phyloP scores from a whole-genome alignment of 1,140 invertebrate species.

The Drosophila burlai region DNA sequence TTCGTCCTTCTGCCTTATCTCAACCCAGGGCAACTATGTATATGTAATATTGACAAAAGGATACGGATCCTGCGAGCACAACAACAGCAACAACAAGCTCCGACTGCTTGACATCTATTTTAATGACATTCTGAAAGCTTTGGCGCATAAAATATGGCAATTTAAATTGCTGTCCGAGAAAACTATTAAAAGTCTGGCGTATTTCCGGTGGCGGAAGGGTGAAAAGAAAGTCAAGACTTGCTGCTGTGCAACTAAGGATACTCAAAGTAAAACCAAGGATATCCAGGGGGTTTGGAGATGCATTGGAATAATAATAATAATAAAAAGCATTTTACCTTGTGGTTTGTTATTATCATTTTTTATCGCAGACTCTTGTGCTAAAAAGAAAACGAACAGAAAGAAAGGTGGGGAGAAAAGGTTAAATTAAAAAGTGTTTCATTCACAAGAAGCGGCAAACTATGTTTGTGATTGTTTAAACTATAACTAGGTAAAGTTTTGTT shows the following conservation, averaged over 20 bases:
- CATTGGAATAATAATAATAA: constrained; percentile 18
- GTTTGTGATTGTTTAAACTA: constrained; percentile 4
- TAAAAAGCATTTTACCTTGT: constrained; percentile 77
- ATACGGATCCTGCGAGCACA: constrained; percentile 23
- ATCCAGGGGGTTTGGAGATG: not conserved
- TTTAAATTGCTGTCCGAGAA: constrained; percentile 72
- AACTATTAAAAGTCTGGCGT: constrained; percentile 60
- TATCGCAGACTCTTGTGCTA: constrained; percentile 82
- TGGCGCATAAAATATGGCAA: constrained; percentile 74
- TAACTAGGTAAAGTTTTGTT: constrained; percentile 7
- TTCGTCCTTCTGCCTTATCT: constrained; percentile 27
- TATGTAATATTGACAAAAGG: constrained; percentile 38
- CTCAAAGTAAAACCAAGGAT: constrained; percentile 17
- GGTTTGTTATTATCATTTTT: constrained; percentile 85
- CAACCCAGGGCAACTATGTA: not conserved
- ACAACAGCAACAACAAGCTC: constrained; percentile 10
- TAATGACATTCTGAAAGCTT: constrained; percentile 77
- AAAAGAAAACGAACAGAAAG: constrained; percentile 76
- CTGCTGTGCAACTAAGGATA: constrained; percentile 39
- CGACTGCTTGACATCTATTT: constrained; percentile 69
- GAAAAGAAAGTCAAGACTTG: constrained; percentile 18
- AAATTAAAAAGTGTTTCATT: constrained; percentile 41
- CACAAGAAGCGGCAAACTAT: constrained; percentile 12
- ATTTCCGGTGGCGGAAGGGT: constrained; percentile 46
- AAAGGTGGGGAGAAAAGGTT: constrained; percentile 24